Conservation (phyloP, 2,113 vertebrate genomes). For the Gambusia holbrooki region DNA sequence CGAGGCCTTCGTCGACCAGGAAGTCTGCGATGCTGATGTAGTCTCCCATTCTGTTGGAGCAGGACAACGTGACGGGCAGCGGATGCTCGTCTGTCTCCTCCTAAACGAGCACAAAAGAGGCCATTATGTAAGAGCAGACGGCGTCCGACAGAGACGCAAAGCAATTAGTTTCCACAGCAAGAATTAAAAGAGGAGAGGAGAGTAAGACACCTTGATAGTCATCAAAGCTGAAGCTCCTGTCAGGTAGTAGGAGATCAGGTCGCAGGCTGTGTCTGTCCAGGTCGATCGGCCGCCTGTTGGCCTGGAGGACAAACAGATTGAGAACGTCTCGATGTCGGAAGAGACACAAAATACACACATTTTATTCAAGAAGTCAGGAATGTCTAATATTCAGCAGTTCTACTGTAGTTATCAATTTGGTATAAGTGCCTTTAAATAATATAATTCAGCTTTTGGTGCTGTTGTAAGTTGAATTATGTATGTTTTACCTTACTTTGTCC, state of each 20-base stretch:
- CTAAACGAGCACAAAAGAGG: constrained; percentile 60
- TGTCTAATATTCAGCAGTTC: too few species aligned
- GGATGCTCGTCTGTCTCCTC: constrained; percentile 71
- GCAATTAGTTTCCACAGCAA: too few species aligned
- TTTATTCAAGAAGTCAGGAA: too few species aligned
- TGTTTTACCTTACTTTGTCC: too few species aligned
- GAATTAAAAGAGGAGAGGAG: too few species aligned
- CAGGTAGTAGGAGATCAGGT: constrained; percentile 83
- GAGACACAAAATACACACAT: neutral
- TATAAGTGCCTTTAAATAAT: too few species aligned
- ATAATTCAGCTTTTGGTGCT: too few species aligned
- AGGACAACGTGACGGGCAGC: constrained; percentile 84
- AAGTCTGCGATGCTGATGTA: constrained; percentile 85
- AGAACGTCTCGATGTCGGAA: neutral
- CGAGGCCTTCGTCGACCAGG: constrained; percentile 88
- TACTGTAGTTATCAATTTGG: too few species aligned
- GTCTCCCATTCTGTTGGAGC: constrained; percentile 78
- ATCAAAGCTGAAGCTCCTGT: constrained; percentile 81
- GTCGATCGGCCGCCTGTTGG: constrained; percentile 87
- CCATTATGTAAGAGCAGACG: neutral
- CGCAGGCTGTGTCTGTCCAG: constrained; percentile 93
- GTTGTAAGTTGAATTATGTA: too few species aligned
- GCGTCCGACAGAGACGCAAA: neutral
- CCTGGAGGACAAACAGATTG: constrained; percentile 63
- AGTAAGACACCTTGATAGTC: constrained; percentile 82